Conservation (phyloP, 2,113 vertebrate genomes). For the Eolophus roseicapilla region DNA sequence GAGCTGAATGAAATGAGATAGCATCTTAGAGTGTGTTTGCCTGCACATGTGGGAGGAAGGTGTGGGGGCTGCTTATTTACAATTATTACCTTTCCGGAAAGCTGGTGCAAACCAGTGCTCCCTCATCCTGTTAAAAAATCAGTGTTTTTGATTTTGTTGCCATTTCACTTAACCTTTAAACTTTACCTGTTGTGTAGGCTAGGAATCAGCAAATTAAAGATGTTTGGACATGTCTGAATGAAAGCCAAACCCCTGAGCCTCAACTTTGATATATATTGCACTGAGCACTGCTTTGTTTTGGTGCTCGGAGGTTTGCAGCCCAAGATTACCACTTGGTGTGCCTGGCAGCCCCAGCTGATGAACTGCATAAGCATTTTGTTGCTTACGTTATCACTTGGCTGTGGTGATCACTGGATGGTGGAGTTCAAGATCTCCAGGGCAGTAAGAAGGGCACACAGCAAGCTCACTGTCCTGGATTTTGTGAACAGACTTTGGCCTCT, state of each 20-base stretch:
- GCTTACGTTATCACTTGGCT: neutral
- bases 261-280: neutral
- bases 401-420: neutral
- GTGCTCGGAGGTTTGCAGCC: neutral
- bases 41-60: neutral
- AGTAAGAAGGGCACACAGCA: neutral
- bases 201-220: neutral
- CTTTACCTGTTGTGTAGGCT: neutral
- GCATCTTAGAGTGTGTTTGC: neutral
- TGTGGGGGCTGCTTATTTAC: constrained; percentile 51
- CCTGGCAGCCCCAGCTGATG: neutral
- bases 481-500: neutral
- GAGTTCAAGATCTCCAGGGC: neutral
- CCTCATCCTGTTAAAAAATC: neutral
- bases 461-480: neutral
- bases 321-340: neutral
- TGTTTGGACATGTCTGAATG: neutral
- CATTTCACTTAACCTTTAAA: constrained; percentile 42
- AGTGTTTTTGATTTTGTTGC: neutral
- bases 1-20: constrained; percentile 35
- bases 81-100: neutral
- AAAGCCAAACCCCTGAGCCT: neutral
- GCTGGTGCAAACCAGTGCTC: neutral
- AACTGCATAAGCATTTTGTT: neutral
- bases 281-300: neutral